A percentile compares a stretch with the other conserved stretches of the same genome.
Conservation (phyloP, 2,113 vertebrate species). For the Serinus canaria region DNA sequence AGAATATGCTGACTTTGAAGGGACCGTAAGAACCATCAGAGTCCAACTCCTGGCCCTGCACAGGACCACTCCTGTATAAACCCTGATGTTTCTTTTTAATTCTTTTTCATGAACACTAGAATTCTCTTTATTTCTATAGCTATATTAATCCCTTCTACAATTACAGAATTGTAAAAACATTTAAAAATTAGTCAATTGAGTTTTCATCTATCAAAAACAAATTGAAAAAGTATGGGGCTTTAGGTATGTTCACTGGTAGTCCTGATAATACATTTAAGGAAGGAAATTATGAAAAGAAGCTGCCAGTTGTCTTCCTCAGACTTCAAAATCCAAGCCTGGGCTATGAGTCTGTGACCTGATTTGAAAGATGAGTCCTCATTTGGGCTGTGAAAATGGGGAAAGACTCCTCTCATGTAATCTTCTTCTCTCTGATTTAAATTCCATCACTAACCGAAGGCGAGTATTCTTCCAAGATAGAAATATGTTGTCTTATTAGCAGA, state of each 20-base stretch:
- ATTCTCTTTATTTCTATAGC: neutral
- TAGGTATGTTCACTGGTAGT: neutral
- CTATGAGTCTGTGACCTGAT: neutral
- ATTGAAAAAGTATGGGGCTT: rapidly evolving
- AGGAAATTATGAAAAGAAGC: neutral
- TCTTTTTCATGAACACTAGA: neutral
- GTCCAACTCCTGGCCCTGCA: neutral
- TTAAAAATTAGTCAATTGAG: neutral
- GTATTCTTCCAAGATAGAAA: neutral
- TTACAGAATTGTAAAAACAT: neutral
- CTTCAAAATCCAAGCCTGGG: neutral
- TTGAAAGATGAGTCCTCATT: neutral
- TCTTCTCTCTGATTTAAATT: neutral
- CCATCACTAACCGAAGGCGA: neutral
- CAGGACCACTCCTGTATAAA: neutral
- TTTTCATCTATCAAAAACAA: neutral
- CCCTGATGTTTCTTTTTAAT: neutral
- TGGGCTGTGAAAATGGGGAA: neutral
- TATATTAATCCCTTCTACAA: neutral
- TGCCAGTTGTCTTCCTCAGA: neutral
- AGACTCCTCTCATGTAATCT: rapidly evolving
- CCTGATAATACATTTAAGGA: neutral
- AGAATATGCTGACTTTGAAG: neutral
- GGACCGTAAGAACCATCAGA: neutral
- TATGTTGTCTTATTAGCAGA: neutral